Evolutionary conservation across 2,797 vertebrate genomes (phyloP).

Genomic region (Anableps anableps): DNA sequence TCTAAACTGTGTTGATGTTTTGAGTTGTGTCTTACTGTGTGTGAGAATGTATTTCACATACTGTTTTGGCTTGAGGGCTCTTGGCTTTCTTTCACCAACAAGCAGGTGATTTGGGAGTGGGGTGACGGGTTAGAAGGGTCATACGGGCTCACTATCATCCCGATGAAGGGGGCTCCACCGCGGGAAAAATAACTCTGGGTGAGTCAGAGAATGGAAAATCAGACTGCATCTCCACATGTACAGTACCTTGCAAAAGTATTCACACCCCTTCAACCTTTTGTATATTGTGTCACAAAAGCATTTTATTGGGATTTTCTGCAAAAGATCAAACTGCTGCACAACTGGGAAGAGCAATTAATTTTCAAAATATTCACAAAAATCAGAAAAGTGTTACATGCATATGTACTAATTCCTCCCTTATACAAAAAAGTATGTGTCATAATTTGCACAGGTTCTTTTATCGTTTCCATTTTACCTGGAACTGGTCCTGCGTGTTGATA

Average conservation of each 20-base stretch:
- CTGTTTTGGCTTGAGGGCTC: conserved; percentile 86
- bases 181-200: conserved; percentile 96
- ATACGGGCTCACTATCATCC: conserved; percentile 98
- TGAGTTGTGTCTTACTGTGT: neutral
- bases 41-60: conserved; percentile 75
- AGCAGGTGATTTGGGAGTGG: conserved; percentile 93
- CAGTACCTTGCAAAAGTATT: neutral
- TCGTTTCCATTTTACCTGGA: conserved; percentile 84
- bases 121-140: conserved; percentile 92
- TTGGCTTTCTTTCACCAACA: conserved; percentile 90
- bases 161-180: conserved; percentile 95
- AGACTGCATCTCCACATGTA: neutral
- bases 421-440: too few relatives aligned
- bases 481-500: conserved; percentile 96
- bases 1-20: conserved; percentile 15
- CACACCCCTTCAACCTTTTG: neutral
- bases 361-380: neutral
- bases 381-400: neutral
- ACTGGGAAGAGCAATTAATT: neutral
- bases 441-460: neutral
- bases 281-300: neutral
- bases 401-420: neutral
- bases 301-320: neutral
- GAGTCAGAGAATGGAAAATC: conserved; percentile 10
- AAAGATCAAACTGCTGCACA: neutral